Percentiles rank a stretch among this genome's conserved stretches.
phyloP scores from a whole-genome alignment of 2,797 vertebrate genomes.

The Nyctalus aviator region DNA sequence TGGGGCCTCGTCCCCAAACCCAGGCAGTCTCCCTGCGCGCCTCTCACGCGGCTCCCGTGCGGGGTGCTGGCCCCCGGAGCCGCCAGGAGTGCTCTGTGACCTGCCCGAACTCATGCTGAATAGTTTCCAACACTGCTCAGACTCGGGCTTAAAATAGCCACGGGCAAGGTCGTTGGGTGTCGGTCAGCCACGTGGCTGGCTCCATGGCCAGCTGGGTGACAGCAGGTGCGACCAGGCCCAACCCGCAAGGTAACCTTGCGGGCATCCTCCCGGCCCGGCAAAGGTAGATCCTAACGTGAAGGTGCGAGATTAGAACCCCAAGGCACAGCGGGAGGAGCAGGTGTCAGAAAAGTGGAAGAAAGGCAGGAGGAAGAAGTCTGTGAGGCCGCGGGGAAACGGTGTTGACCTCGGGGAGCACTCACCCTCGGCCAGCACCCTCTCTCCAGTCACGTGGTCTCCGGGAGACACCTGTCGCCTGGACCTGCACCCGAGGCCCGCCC shows the following conservation, averaged over 20 bases:
- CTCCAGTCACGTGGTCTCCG: not conserved
- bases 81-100: constrained; percentile 35
- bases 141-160: constrained; percentile 69
- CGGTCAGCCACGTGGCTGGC: constrained; percentile 54
- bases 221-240: constrained; percentile 42
- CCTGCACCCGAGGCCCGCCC: not conserved
- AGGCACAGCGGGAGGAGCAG: constrained; percentile 72
- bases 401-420: not conserved
- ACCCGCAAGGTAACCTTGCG: constrained; percentile 84
- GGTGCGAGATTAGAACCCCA: constrained; percentile 75
- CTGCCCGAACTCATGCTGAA: constrained; percentile 37
- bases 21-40: constrained; percentile 57
- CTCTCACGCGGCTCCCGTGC: constrained; percentile 47
- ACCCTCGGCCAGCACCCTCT: not conserved
- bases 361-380: constrained; percentile 57
- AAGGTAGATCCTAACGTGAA: constrained; percentile 61
- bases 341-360: constrained; percentile 63
- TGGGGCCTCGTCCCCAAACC: constrained; percentile 73
- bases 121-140: constrained; percentile 62
- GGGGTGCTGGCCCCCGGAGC: not conserved
- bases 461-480: not conserved
- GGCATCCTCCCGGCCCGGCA: constrained; percentile 82
- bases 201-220: constrained; percentile 60
- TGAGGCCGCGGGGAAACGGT: constrained; percentile 38
- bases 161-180: constrained; percentile 70